Base-by-base conservation (phyloP, 2,113 vertebrate genomes). In the Ciconia stormi region DNA sequence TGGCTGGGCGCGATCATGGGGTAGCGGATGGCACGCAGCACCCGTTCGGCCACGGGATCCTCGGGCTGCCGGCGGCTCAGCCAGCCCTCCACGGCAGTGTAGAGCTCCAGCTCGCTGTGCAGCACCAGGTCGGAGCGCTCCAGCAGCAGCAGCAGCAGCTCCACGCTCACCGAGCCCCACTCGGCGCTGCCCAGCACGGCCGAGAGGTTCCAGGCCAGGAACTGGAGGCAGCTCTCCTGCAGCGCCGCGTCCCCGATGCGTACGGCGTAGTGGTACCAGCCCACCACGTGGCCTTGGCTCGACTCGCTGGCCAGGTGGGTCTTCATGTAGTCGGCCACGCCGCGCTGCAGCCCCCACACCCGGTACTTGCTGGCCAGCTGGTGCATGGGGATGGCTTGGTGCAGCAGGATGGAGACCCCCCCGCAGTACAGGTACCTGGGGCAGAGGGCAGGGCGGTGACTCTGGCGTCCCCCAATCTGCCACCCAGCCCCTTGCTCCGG, bases 351-450 rank as follows among this genome's bases (percentile, higher is more conserved):
- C 49, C 97, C 97, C 61, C 93, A 93, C 50, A 99, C 98, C 1
- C 98, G 96, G 88, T 99, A 99, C 89, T 99, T 99, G 84, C 98
- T 98, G 96, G 99, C 99, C 96, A 99, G 96, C 82, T 98, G 98
- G 94, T 99, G 99, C 63, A 99, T 89, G 20, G 99, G 98, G 29
- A 98, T 98, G 93, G 99, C 99, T 90, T 99, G 99, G 34, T 98
- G 98, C 97, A 99, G 97, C 85, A 98, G 98, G 89, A 99, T 86
- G 8, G 98, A 98, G 42, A 99, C 96, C 58, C 99, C 99, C 0
- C 99, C 99, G 7, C 99, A 99, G 93, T 99, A 99, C 89, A 99
- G 97, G 96, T 99, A 99, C 98, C 99, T 99, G 97, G 76, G 78
- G 55, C 32, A 29, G 40, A 87, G 85, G 0, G 1, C 0, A 2